Evolutionary conservation across 2,113 vertebrate species (phyloP).

Genomic region (Gasterosteus nipponicus): DNA sequence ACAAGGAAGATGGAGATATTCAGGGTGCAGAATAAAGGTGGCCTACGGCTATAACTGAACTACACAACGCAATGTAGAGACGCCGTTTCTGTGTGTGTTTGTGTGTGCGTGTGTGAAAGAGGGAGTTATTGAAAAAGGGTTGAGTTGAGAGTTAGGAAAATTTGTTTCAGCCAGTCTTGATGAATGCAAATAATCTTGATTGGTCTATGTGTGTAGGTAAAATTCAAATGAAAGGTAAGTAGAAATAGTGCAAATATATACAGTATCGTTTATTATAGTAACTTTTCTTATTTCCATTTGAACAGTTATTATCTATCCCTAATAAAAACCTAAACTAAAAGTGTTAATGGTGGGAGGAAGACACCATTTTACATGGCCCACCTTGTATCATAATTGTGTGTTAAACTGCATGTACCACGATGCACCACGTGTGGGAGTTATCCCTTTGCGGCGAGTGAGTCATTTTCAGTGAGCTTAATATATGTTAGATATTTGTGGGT

Average conservation of each 20-base stretch:
- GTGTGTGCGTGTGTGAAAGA: too few relatives aligned
- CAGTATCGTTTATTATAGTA: background rate
- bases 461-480: background rate
- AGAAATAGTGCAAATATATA: background rate
- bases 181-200: background rate
- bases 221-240: background rate
- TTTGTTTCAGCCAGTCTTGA: background rate
- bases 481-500: background rate
- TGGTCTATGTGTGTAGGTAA: background rate
- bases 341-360: background rate
- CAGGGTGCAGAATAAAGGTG: slow-evolving; percentile 53
- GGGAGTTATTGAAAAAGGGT: slow-evolving; percentile 6
- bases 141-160: slow-evolving; percentile 5
- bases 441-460: background rate
- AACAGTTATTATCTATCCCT: background rate
- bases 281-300: background rate
- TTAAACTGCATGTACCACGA: slow-evolving; percentile 3
- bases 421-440: background rate
- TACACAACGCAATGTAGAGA: slow-evolving; percentile 8
- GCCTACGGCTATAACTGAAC: slow-evolving; percentile 10
- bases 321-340: background rate
- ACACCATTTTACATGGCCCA: background rate
- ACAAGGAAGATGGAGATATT: slow-evolving; percentile 52
- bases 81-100: background rate
- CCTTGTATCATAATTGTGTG: background rate